A percentile compares a stretch with the other conserved stretches of the same genome.
Conservation (phyloP, 2,113 vertebrate species). For the Neotoma lepida region DNA sequence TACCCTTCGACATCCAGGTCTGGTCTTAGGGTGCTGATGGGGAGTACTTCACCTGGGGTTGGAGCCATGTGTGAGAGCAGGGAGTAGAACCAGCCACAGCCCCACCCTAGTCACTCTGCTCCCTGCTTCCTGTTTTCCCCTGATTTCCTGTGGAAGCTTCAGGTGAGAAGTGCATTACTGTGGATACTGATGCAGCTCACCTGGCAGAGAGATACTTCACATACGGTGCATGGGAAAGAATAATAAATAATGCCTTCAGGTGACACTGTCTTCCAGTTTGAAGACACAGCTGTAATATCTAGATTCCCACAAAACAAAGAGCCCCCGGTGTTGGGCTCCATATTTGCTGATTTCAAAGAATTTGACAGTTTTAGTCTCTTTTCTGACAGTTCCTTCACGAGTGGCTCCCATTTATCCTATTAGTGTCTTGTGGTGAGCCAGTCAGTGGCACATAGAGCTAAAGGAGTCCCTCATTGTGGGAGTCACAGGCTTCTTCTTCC, state of each 20-base stretch:
- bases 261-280: neutral
- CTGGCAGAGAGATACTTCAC: neutral
- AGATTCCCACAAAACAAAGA: neutral
- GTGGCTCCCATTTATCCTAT: rapidly evolving
- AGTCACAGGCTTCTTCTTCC: slow-evolving; percentile 62
- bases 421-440: neutral
- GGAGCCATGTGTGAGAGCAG: neutral
- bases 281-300: neutral
- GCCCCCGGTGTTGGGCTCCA: neutral
- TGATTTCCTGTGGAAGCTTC: neutral
- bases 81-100: neutral
- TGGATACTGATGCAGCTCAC: neutral
- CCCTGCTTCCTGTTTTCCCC: neutral
- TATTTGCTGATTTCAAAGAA: neutral
- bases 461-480: neutral
- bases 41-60: neutral
- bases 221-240: too few species aligned
- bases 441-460: too few species aligned
- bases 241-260: neutral
- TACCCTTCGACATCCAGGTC: slow-evolving; percentile 89
- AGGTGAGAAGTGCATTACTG: neutral
- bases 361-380: neutral
- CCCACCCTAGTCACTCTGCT: neutral
- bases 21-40: neutral
- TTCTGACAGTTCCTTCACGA: neutral